Conservation (phyloP, 2,888 invertebrate genomes). For the Teleogryllus oceanicus region DNA sequence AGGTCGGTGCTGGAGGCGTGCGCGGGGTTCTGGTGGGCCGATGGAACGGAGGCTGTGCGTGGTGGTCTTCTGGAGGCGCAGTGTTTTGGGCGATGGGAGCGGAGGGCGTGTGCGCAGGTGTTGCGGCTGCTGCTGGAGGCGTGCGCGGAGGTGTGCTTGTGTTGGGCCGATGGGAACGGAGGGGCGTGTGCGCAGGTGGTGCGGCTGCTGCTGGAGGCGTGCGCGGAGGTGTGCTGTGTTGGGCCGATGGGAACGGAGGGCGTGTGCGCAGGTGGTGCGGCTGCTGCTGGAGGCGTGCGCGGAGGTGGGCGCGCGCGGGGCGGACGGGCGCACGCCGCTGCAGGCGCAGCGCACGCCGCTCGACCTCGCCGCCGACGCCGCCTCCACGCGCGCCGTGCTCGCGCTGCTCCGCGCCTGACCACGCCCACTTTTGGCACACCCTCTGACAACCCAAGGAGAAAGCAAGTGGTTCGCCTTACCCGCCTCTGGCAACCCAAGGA, state of each 20-base stretch:
- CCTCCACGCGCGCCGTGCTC: neutral
- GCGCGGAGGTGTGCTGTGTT: neutral
- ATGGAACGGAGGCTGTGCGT: neutral
- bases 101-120: neutral
- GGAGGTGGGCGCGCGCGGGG: neutral
- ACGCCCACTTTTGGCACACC: too few species aligned
- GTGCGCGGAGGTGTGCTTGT: neutral
- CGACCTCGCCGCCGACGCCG: neutral
- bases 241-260: neutral
- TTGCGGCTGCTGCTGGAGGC: neutral
- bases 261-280: neutral
- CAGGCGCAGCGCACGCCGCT: slow-evolving; percentile 52
- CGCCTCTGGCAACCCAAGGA: too few species aligned
- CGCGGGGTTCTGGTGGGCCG: neutral
- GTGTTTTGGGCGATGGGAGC: too few species aligned
- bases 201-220: neutral
- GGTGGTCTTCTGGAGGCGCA: neutral
- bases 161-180: neutral
- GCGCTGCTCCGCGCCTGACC: neutral
- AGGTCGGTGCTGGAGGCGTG: neutral
- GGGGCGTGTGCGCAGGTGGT: neutral
- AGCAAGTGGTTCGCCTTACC: too few species aligned
- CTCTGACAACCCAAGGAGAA: too few species aligned
- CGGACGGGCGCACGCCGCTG: neutral
- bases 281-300: neutral